phyloP scores from a whole-genome alignment of 2,888 invertebrate genomes.

The Volucella inflata region DNA sequence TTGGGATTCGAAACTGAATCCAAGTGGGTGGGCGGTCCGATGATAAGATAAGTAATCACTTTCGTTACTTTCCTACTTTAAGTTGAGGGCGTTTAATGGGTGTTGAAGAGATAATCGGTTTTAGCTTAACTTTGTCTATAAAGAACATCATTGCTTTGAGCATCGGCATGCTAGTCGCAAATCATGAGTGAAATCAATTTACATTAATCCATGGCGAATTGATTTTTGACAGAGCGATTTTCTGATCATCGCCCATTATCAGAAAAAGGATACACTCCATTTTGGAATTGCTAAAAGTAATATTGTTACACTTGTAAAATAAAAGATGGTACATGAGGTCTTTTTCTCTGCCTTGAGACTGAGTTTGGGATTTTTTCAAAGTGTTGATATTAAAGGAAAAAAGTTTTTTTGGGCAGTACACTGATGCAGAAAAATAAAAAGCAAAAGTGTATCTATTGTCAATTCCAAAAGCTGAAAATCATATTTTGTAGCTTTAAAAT shows the following conservation, averaged over 20 bases:
- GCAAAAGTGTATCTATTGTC: too few relatives aligned
- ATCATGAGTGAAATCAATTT: constrained; percentile 12
- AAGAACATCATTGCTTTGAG: not conserved
- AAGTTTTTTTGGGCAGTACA: too few relatives aligned
- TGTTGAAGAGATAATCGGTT: constrained; percentile 4
- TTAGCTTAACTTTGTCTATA: constrained; percentile 3
- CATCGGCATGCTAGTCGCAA: not conserved
- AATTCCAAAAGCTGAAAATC: too few relatives aligned
- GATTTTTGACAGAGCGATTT: not conserved
- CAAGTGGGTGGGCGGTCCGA: not conserved
- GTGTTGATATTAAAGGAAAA: too few relatives aligned
- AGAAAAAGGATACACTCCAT: not conserved
- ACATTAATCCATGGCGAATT: not conserved
- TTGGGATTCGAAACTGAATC: not conserved
- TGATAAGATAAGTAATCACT: constrained; percentile 5
- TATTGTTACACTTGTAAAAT: too few relatives aligned
- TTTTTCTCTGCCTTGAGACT: too few relatives aligned
- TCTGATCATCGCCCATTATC: not conserved
- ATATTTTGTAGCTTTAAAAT: too few relatives aligned
- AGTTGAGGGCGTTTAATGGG: constrained; percentile 6
- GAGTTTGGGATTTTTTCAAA: too few relatives aligned
- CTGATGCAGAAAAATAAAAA: too few relatives aligned
- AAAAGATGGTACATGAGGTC: too few relatives aligned
- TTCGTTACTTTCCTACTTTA: not conserved
- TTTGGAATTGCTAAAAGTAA: too few relatives aligned